phyloP scores from a whole-genome alignment of 2,797 vertebrate species.

The Lates japonicus region DNA sequence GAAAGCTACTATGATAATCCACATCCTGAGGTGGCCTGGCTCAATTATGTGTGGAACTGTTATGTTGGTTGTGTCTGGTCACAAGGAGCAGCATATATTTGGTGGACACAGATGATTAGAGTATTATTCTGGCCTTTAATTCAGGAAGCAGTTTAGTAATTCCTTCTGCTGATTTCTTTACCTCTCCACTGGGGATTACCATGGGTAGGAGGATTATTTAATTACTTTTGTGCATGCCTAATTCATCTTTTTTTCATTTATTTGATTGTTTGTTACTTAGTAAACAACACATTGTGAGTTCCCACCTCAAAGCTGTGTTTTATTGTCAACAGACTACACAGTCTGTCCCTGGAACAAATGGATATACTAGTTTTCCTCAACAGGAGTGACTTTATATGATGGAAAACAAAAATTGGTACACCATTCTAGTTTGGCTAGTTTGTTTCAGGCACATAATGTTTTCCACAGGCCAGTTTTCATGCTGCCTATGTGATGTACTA shows the following conservation, averaged over 20 bases:
- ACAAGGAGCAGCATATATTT: slow-evolving; percentile 7
- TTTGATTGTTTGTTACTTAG: background rate
- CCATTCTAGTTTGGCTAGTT: background rate
- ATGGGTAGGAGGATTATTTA: slow-evolving; percentile 17
- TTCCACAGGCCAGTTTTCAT: background rate
- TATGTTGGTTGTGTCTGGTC: slow-evolving; percentile 5
- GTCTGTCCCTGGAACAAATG: background rate
- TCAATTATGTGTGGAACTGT: slow-evolving; percentile 5
- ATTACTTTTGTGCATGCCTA: slow-evolving; percentile 35
- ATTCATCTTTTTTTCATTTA: slow-evolving; percentile 1
- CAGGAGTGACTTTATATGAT: background rate
- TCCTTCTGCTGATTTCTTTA: slow-evolving; percentile 20
- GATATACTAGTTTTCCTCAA: background rate
- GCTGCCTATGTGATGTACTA: background rate
- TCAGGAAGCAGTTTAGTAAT: slow-evolving; percentile 18
- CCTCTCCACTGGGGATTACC: background rate
- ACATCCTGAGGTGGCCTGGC: slow-evolving; percentile 6
- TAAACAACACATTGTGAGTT: slow-evolving; percentile 3
- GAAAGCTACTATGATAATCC: slow-evolving; percentile 27
- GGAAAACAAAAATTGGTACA: background rate
- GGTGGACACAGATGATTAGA: slow-evolving; percentile 5
- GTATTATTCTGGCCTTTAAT: slow-evolving; percentile 10
- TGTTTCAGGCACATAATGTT: slow-evolving; percentile 11
- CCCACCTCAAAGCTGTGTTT: slow-evolving; percentile 7
- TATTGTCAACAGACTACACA: slow-evolving; percentile 16